Evolutionary conservation across 2,797 vertebrate species (phyloP).

Genomic region (Pyrocephalus nanus): DNA sequence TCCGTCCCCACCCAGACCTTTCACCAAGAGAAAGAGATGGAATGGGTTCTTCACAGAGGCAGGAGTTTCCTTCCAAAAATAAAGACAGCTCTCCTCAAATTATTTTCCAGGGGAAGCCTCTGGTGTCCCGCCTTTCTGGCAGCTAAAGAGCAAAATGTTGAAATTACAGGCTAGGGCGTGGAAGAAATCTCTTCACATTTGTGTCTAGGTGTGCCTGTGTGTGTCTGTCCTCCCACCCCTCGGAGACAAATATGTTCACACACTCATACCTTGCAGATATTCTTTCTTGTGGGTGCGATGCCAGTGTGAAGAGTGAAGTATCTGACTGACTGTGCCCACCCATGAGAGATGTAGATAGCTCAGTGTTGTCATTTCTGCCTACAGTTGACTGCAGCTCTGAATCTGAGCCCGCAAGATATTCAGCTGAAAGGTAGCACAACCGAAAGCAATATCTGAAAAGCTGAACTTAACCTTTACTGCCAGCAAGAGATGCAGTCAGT

Average conservation of each 20-base stretch:
- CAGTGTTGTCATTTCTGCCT: conserved; percentile 29
- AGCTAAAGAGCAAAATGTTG: conserved; percentile 53
- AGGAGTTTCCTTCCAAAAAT: conserved; percentile 59
- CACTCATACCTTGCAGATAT: conserved; percentile 30
- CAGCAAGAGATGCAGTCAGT: background rate
- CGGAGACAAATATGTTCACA: conserved; percentile 17
- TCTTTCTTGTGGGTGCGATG: conserved; percentile 4
- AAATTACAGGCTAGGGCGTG: conserved; percentile 39
- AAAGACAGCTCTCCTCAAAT: conserved; percentile 17
- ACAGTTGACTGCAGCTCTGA: conserved; percentile 10
- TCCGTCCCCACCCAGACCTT: conserved; percentile 13
- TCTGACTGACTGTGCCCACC: conserved; percentile 29
- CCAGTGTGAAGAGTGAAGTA: background rate
- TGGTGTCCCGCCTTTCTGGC: conserved; percentile 39
- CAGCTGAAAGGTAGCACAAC: background rate
- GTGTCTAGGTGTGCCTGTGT: conserved; percentile 36
- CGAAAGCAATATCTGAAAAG: background rate
- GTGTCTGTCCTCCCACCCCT: conserved; percentile 13
- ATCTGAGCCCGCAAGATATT: background rate
- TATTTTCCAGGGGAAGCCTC: conserved; percentile 30
- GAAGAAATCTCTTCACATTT: conserved; percentile 26
- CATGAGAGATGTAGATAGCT: conserved; percentile 11
- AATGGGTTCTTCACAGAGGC: conserved; percentile 17
- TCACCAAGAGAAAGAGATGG: background rate
- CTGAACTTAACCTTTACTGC: background rate